Evolutionary conservation across 2,888 invertebrate genomes (phyloP).

Genomic region (Neuroscelio doddi): DNA sequence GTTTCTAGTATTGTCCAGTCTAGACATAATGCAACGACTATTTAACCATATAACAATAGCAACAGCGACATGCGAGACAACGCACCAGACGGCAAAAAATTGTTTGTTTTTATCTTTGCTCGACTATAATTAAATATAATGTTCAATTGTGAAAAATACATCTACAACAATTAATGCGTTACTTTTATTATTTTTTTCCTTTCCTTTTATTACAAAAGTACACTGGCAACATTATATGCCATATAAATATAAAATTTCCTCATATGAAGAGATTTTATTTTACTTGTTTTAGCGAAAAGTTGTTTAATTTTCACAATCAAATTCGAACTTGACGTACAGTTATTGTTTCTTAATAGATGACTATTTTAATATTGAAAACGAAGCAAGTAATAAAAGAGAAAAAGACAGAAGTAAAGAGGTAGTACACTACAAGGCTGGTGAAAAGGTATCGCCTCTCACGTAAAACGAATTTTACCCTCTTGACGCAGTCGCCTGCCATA

Average conservation of each 20-base stretch:
- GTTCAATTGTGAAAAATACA: slow-evolving; percentile 24
- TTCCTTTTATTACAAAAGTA: too few species aligned
- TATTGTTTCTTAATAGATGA: slow-evolving; percentile 39
- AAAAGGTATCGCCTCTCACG: slow-evolving; percentile 7
- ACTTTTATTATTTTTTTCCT: too few species aligned
- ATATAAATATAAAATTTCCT: too few species aligned
- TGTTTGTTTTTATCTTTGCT: slow-evolving; percentile 14
- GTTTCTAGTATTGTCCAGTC: slow-evolving; percentile 41
- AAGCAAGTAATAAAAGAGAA: slow-evolving; percentile 22
- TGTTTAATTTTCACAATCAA: too few species aligned
- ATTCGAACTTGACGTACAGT: too few species aligned
- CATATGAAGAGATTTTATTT: too few species aligned
- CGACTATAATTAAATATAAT: slow-evolving; percentile 32
- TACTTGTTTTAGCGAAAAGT: too few species aligned
- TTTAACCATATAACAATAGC: slow-evolving; percentile 39
- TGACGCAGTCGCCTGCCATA: slow-evolving; percentile 18
- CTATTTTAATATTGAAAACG: slow-evolving; percentile 31
- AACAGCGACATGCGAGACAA: slow-evolving; percentile 28
- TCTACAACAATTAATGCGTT: slow-evolving; percentile 21
- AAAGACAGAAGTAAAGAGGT: slow-evolving; percentile 44
- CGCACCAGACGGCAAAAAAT: slow-evolving; percentile 35
- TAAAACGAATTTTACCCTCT: slow-evolving; percentile 22
- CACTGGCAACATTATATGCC: too few species aligned
- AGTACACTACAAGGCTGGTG: slow-evolving; percentile 16
- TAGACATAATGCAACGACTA: slow-evolving; percentile 37